Conservation (phyloP, 2,113 vertebrate genomes). For the Mobula hypostoma region DNA sequence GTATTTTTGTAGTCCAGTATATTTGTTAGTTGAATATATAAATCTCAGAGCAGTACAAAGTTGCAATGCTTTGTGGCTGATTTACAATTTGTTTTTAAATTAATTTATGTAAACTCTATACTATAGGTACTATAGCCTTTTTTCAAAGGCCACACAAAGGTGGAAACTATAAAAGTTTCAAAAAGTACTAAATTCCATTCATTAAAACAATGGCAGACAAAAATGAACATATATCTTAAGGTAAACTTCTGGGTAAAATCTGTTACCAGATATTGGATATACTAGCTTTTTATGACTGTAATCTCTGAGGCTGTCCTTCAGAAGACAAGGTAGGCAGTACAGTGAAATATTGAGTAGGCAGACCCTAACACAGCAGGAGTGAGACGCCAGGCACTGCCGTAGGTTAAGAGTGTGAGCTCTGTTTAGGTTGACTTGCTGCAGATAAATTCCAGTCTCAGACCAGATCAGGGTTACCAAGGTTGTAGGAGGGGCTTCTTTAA, state of each 20-base stretch:
- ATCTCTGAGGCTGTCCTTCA: neutral
- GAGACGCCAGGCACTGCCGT: neutral
- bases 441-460: neutral
- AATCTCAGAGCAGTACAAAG: constrained; percentile 45
- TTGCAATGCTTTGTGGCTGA: constrained; percentile 25
- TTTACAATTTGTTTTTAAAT: constrained; percentile 35
- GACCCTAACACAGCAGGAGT: neutral
- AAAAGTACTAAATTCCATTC: constrained; percentile 17
- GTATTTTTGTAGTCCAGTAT: constrained; percentile 61
- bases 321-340: neutral
- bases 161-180: constrained; percentile 31
- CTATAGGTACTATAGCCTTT: neutral
- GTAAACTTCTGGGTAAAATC: neutral
- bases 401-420: neutral
- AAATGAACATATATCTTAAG: neutral
- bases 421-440: neutral
- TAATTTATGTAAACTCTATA: constrained; percentile 33
- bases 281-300: neutral
- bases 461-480: too few relatives aligned
- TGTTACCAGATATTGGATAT: neutral
- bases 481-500: too few relatives aligned
- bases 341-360: neutral
- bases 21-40: constrained; percentile 62
- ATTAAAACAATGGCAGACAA: constrained; percentile 22
- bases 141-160: constrained; percentile 11